These are phyloP conservation scores for Tychaedon coryphoeus DNA, from an alignment of 2,113 vertebrate species.

Conservation along the genomic window DNA sequence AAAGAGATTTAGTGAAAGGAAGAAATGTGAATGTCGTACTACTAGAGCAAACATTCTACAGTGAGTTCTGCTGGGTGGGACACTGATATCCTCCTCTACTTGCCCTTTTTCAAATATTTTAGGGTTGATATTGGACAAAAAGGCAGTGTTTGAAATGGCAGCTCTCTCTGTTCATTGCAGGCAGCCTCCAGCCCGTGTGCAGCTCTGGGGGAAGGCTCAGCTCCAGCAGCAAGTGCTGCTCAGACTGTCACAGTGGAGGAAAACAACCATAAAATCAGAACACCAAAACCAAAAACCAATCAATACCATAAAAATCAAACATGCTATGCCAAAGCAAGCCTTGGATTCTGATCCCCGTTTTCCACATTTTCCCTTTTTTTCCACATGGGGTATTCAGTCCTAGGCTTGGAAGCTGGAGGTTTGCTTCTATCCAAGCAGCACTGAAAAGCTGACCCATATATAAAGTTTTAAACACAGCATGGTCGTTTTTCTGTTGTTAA, in stretches of 20 bases:
- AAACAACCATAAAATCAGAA: background rate
- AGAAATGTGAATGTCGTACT: background rate
- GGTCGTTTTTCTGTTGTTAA: background rate
- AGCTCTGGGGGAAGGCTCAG: background rate
- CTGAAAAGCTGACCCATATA: background rate
- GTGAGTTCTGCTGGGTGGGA: background rate
- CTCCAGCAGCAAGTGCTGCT: background rate
- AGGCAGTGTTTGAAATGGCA: background rate
- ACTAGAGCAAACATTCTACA: background rate
- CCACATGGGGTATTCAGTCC: background rate
- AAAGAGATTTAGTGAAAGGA: background rate
- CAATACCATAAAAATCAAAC: background rate
- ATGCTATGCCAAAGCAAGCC: background rate
- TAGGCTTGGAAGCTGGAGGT: background rate
- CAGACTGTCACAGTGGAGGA: background rate
- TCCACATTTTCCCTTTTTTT: background rate
- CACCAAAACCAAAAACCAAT: background rate
- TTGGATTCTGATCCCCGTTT: background rate
- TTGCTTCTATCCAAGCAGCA: background rate
- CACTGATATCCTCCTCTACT: background rate
- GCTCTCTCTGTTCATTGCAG: background rate
- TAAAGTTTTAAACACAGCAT: background rate
- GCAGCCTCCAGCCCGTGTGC: background rate
- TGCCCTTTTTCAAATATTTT: background rate
- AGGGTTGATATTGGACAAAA: background rate